Evolutionary conservation across 2,888 invertebrate genomes (phyloP).

Genomic region (Drosophila fungiperda): DNA sequence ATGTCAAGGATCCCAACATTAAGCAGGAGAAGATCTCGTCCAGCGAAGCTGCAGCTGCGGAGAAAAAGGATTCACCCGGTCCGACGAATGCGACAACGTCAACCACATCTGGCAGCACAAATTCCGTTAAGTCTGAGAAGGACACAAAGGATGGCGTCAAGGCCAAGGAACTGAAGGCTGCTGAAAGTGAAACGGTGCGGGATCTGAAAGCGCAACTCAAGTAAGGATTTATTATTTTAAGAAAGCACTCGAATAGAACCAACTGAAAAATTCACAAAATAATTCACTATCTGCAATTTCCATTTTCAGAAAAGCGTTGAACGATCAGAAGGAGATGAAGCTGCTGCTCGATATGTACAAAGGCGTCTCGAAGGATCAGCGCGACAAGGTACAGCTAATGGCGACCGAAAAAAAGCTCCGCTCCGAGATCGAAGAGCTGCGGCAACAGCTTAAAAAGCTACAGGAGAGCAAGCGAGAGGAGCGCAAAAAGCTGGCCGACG

Average conservation of each 20-base stretch:
- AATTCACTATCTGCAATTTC: not conserved
- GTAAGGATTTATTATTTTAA: constrained; percentile 85
- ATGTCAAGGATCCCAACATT: constrained; percentile 82
- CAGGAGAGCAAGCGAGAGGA: constrained; percentile 97
- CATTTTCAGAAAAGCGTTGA: constrained; percentile 91
- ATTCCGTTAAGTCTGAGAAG: constrained; percentile 88
- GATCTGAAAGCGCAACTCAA: constrained; percentile 97
- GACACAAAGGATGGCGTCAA: constrained; percentile 88
- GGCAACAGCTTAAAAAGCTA: constrained; percentile 93
- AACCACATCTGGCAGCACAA: constrained; percentile 84
- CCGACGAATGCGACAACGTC: constrained; percentile 84
- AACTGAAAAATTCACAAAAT: not conserved
- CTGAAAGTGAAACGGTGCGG: constrained; percentile 87
- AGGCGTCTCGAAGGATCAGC: constrained; percentile 97
- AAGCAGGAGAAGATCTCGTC: constrained; percentile 86
- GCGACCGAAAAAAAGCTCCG: constrained; percentile 96
- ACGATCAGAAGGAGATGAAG: constrained; percentile 97
- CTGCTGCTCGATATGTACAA: constrained; percentile 98
- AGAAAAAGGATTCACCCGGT: constrained; percentile 87
- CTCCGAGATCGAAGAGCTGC: constrained; percentile 95
- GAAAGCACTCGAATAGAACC: not conserved
- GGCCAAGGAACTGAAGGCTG: constrained; percentile 88
- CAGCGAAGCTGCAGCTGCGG: constrained; percentile 85
- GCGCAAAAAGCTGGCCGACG: constrained; percentile 95
- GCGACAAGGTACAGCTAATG: constrained; percentile 98